phyloP scores from a whole-genome alignment of 2,797 vertebrate species.

The Pantherophis vulpinus region DNA sequence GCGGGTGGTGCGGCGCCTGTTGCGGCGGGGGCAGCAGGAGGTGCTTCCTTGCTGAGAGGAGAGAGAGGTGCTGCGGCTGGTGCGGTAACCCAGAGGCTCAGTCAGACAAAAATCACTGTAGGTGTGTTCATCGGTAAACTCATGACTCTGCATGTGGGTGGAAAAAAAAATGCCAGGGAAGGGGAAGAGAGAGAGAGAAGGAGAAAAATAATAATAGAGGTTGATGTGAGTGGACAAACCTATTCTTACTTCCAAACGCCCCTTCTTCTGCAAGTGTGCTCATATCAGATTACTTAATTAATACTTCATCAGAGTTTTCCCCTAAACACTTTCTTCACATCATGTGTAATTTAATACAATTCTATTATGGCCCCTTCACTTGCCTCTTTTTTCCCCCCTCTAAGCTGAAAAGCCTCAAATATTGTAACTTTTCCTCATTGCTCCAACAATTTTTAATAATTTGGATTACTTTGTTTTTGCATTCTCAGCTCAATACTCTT shows the following conservation, averaged over 20 bases:
- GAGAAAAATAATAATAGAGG: background rate
- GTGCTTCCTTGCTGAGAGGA: constrained; percentile 83
- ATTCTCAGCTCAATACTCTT: background rate
- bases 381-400: rapidly evolving
- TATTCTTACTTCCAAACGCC: background rate
- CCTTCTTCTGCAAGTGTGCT: background rate
- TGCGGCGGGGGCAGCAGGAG: constrained; percentile 83
- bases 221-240: background rate
- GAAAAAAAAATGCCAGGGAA: too few relatives aligned
- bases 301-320: background rate
- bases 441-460: background rate
- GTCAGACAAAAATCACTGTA: constrained; percentile 84
- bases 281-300: background rate
- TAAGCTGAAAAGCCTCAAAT: background rate
- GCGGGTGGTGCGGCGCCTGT: constrained; percentile 82
- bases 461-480: background rate
- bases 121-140: constrained; percentile 77
- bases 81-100: constrained; percentile 81
- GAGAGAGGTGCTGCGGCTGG: constrained; percentile 87
- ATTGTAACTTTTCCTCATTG: background rate
- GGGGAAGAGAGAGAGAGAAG: background rate
- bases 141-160: constrained; percentile 68
- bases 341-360: background rate
- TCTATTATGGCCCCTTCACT: background rate
- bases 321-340: background rate